Conservation (phyloP, 1,140 invertebrate genomes). For the Pogonomyrmex barbatus region DNA sequence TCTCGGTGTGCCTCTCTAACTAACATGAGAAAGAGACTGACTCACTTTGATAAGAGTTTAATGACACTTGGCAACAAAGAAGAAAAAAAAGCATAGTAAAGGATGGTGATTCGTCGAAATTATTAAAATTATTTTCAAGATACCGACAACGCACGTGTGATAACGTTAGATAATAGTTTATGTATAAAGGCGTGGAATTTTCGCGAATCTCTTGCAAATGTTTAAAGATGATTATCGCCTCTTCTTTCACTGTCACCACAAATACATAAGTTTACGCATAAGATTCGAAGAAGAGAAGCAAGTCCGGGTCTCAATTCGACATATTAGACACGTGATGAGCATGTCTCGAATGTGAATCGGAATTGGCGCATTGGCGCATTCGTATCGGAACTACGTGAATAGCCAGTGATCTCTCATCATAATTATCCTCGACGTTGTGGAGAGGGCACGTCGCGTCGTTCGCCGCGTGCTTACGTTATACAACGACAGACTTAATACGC, state of each 20-base stretch:
- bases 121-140: background rate
- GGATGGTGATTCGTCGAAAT: too few relatives aligned
- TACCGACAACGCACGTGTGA: background rate
- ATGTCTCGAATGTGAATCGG: background rate
- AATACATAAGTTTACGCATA: background rate
- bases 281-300: background rate
- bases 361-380: background rate
- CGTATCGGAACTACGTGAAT: constrained; percentile 53
- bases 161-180: background rate
- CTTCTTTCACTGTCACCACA: background rate
- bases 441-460: constrained; percentile 5
- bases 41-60: too few relatives aligned
- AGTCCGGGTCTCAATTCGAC: background rate
- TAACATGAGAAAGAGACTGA: background rate
- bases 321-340: background rate
- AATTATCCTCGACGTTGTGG: background rate
- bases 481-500: constrained; percentile 47
- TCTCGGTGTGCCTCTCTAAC: background rate
- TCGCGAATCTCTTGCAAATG: background rate
- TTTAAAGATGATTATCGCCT: background rate
- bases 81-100: too few relatives aligned
- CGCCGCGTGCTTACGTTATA: constrained; percentile 33
- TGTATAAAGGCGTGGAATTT: background rate
- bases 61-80: too few relatives aligned
- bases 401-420: constrained; percentile 52